Evolutionary conservation across 2,888 invertebrate species (phyloP), one percentile per base, ranked within the genome.

Genomic region (Chloroclysta siterata): DNA sequence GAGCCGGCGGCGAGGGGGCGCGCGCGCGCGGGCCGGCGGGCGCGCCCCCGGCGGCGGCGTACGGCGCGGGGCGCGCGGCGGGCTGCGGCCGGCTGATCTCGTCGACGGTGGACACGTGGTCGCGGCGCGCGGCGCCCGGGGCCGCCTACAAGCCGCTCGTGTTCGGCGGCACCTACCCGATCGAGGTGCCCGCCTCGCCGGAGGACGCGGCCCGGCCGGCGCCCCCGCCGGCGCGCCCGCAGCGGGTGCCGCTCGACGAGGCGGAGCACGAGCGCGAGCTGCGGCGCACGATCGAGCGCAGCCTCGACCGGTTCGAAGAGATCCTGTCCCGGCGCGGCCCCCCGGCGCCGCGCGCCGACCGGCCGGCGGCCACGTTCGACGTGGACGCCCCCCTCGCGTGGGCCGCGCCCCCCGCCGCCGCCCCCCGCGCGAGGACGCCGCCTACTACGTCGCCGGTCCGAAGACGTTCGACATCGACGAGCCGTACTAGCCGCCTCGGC

Each of bases 81-180:
- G 55, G 94, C 91, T 77, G 93, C 93, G 70, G 82, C 2, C 75
- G 79, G 47, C 88, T 95, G 66, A 94, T 95, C 73, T 93, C 93
- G 56, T 93, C 94, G 77, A 95, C 95, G 8, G 95, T 95, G 53
- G 95, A 95, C 76, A 88, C 93, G 46, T 95, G 95, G 95, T 91
- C 94, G 52, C 64, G 64, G 8, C 59, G 86, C 87, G 72, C 86
- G 17, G 78, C 70, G 84, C 80, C 77, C 82, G 75, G 75, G 51
- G 66, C 76, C 63, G 48, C 66, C 72, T 95, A 93, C 80, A 95
- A 95, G 79, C 96, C 96, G 66, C 93, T 97, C 52, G 94, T 97
- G 66, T 97, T 97, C 84, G 97, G 97, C 74, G 97, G 97, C 57
- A 98, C 97, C 3, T 98, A 94, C 93, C 97, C 97, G 5, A 97